phyloP scores from a whole-genome alignment of 2,113 vertebrate species.

The Motacilla alba region DNA sequence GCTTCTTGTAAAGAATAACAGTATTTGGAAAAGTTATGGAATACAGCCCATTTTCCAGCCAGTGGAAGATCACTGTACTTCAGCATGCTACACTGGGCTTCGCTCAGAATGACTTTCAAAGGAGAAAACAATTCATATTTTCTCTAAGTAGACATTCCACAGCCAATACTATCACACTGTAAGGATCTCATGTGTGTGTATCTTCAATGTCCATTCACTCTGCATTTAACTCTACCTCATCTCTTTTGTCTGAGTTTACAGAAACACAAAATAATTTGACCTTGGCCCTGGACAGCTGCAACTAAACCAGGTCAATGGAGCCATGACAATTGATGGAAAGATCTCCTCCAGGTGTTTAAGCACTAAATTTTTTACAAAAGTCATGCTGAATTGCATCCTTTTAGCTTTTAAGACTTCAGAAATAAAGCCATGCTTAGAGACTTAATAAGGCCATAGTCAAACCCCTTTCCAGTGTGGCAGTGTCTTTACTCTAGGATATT shows the following conservation, averaged over 20 bases:
- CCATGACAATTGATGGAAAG: accelerated
- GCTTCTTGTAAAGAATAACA: slow-evolving; percentile 3
- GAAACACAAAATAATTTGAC: neutral
- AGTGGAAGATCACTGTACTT: neutral
- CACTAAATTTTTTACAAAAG: neutral
- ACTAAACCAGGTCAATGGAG: neutral
- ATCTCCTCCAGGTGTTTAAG: neutral
- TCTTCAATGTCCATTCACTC: neutral
- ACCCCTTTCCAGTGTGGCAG: neutral
- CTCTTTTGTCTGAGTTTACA: neutral
- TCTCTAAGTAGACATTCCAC: neutral
- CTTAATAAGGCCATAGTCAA: neutral
- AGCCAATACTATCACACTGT: neutral
- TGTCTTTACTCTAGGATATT: neutral
- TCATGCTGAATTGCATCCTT: neutral
- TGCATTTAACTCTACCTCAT: neutral
- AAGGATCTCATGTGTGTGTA: accelerated
- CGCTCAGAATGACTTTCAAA: neutral
- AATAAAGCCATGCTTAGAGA: neutral
- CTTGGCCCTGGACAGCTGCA: neutral
- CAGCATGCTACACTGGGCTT: neutral
- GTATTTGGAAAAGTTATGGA: neutral
- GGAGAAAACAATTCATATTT: neutral
- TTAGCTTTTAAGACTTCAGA: neutral
- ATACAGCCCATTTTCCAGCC: neutral